Conservation (phyloP, 2,888 invertebrate genomes). For the Lissocephala sabroskyi region DNA sequence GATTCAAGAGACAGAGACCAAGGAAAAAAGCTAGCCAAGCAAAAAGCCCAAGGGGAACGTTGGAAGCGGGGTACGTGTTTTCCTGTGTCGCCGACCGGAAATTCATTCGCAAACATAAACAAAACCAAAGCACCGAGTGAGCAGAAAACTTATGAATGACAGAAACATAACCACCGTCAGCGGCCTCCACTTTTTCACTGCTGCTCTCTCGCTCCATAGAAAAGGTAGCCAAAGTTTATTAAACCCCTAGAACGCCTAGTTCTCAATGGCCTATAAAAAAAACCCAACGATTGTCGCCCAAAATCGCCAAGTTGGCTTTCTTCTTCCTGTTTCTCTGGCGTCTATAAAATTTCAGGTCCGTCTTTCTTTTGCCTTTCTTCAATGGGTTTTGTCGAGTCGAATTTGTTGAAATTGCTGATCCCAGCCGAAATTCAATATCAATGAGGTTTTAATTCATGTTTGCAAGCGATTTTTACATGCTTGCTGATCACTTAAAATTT, state of each 20-base stretch:
- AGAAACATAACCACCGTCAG: conserved; percentile 5
- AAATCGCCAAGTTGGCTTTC: neutral
- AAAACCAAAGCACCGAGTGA: conserved; percentile 33
- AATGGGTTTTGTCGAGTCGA: no score
- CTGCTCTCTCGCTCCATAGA: no score
- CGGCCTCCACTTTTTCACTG: neutral
- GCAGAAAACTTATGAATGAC: conserved; percentile 37
- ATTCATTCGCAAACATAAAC: conserved; percentile 52
- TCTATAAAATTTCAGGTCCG: neutral
- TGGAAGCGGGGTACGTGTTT: conserved; percentile 48
- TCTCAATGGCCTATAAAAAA: neutral
- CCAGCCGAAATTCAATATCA: conserved; percentile 33
- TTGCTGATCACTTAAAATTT: neutral
- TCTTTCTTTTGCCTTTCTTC: conserved; percentile 18
- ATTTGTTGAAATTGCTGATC: no score
- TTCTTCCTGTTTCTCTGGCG: neutral
- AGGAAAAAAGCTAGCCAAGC: no score
- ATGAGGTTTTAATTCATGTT: conserved; percentile 5
- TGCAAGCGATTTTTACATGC: conserved; percentile 6
- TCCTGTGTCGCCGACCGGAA: conserved; percentile 48
- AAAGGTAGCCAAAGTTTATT: conserved; percentile 19
- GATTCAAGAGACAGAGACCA: no score
- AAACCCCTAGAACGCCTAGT: conserved; percentile 17
- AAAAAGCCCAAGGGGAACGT: conserved; percentile 43
- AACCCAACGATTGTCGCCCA: neutral